Evolutionary conservation across 1,140 invertebrate species (phyloP).

Genomic region (Trichonephila clavata): DNA sequence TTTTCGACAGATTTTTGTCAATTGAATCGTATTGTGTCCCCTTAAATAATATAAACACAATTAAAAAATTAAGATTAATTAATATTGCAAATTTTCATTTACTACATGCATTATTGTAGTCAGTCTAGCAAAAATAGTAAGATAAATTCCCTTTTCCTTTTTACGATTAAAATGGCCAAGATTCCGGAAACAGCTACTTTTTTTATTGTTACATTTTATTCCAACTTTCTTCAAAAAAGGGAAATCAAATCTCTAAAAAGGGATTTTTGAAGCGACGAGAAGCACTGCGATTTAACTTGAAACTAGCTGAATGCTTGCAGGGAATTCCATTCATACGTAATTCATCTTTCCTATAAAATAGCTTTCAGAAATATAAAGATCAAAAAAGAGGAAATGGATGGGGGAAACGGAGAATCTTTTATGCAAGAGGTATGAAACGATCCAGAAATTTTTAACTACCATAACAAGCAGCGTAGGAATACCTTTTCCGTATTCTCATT

Average conservation of each 20-base stretch:
- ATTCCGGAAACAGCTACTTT: background rate
- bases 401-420: background rate
- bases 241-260: background rate
- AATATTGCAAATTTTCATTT: too few species aligned
- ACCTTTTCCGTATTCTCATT: constrained; percentile 16
- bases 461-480: constrained; percentile 23
- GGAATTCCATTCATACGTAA: background rate
- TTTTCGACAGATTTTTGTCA: too few species aligned
- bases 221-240: background rate
- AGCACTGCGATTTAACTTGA: background rate
- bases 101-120: too few species aligned
- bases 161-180: background rate
- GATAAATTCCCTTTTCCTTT: background rate
- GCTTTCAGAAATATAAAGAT: constrained; percentile 4
- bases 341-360: background rate
- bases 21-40: too few species aligned
- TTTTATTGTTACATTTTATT: background rate
- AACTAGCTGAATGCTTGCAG: background rate
- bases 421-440: constrained; percentile 11
- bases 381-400: background rate
- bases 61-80: too few species aligned
- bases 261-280: background rate
- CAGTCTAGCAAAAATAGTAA: too few species aligned
- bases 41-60: too few species aligned
- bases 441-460: constrained; percentile 53